Evolutionary conservation across 2,113 vertebrate species (phyloP).

Genomic region (Redunca redunca): DNA sequence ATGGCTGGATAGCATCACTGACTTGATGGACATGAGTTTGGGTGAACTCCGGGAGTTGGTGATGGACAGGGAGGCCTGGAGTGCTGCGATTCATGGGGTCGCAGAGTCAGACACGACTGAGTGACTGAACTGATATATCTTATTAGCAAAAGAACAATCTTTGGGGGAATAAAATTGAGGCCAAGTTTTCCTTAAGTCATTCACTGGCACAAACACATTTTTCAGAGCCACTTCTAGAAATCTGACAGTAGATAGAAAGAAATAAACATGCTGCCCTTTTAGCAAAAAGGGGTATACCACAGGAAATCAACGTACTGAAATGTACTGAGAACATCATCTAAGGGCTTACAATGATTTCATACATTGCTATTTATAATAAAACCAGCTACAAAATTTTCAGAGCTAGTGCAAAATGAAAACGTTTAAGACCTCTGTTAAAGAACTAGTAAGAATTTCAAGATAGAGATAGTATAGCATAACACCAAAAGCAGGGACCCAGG

Average conservation of each 20-base stretch:
- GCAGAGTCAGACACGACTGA: too few relatives aligned
- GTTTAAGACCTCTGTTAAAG: background rate
- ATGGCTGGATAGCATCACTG: too few relatives aligned
- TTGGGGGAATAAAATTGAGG: background rate
- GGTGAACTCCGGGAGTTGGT: too few relatives aligned
- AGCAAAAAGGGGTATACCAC: background rate
- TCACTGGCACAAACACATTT: background rate
- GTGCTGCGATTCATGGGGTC: too few relatives aligned
- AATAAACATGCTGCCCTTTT: background rate
- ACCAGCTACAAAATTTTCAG: background rate
- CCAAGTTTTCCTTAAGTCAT: background rate
- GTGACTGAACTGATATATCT: background rate
- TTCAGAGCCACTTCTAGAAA: constrained; percentile 1
- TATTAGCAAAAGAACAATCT: background rate
- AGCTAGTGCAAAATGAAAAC: background rate
- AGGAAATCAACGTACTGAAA: background rate
- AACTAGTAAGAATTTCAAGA: background rate
- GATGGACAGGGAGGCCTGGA: too few relatives aligned
- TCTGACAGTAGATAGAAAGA: background rate
- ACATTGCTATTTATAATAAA: background rate
- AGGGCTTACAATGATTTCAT: background rate
- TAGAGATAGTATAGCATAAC: background rate
- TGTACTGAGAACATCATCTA: background rate
- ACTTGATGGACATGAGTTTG: too few relatives aligned
- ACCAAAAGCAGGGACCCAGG: too few relatives aligned